Evolutionary conservation across 2,113 vertebrate genomes (phyloP), one percentile per base, ranked within the genome.

Genomic region (Cryptoleucopteryx plumbea): DNA sequence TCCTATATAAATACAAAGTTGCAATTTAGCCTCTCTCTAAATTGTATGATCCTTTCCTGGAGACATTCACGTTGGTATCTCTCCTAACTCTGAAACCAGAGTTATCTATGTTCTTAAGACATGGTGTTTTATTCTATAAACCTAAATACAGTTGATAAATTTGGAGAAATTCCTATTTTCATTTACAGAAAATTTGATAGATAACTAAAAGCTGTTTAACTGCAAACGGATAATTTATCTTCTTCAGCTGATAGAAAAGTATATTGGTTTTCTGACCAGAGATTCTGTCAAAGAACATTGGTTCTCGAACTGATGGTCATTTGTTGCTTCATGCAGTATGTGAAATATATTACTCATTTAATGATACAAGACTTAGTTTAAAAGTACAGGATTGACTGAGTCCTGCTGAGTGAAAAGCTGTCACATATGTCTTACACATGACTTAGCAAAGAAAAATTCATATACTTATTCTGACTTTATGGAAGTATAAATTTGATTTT

Each of bases 111-210:
- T 94, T 94, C 84, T 66, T 94, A 95, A 94, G 62, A 94, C 61
- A 73, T 50, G 43, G 81, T 65, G 23, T 65, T 96, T 97, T 91
- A 88, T 77, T 94, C 86, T 47, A 18, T 43, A 84, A 82, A 93
- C 47, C 11, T 66, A 74, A 96, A 88, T 86, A 88, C 50, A 93
- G 73, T 53, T 90, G 78, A 93, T 95, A 86, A 93, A 97, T 42
- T 88, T 94, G 63, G 81, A 96, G 87, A 86, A 32, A 11, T 94
- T 86, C 84, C 21, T 97, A 88, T 94, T 94, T 94, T 91, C 59
- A 74, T 96, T 97, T 91, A 84, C 42, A 87, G 74, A 92, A 86
- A 94, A 93, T 82, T 91, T 32, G 48, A 61, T 89, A 90, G 15
- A 47, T 87, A 92, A 67, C 26, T 96, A 93, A 88, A 96, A 66